These are phyloP conservation scores for Parelbella ahira DNA, from an alignment of 2,888 invertebrate genomes.

Conservation along the genomic window DNA sequence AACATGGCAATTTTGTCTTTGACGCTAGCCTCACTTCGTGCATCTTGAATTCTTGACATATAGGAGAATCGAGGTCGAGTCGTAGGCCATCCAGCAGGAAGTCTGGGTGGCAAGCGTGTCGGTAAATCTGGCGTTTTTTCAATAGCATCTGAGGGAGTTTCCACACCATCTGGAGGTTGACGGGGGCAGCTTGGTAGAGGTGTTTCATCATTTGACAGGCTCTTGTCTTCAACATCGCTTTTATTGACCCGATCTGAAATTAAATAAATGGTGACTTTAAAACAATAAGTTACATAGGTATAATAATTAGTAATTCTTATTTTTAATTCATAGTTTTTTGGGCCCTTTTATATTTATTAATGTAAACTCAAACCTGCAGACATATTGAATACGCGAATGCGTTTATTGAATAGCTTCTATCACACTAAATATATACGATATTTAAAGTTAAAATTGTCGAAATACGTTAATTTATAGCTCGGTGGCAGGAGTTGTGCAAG, in stretches of 20 bases:
- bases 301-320: neutral
- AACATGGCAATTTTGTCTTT: constrained; percentile 94
- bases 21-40: constrained; percentile 89
- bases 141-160: constrained; percentile 86
- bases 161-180: constrained; percentile 91
- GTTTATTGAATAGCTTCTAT: too few species aligned
- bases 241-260: constrained; percentile 69
- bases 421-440: too few species aligned
- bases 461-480: constrained; percentile 5
- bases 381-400: too few species aligned
- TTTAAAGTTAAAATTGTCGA: too few species aligned
- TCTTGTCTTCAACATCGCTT: constrained; percentile 73
- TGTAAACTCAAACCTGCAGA: too few species aligned
- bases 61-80: constrained; percentile 63
- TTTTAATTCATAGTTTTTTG: too few species aligned
- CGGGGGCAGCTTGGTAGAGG: constrained; percentile 82
- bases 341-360: too few species aligned
- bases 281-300: neutral
- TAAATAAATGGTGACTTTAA: constrained; percentile 16
- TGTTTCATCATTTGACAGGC: constrained; percentile 71
- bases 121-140: constrained; percentile 75
- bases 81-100: constrained; percentile 51
- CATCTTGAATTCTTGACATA: constrained; percentile 84
- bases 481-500: constrained; percentile 28
- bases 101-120: constrained; percentile 56